Percentiles rank a stretch among this genome's conserved stretches.
Conservation (phyloP, 2,797 vertebrate genomes). For the Triplophysa yarkandensis region DNA sequence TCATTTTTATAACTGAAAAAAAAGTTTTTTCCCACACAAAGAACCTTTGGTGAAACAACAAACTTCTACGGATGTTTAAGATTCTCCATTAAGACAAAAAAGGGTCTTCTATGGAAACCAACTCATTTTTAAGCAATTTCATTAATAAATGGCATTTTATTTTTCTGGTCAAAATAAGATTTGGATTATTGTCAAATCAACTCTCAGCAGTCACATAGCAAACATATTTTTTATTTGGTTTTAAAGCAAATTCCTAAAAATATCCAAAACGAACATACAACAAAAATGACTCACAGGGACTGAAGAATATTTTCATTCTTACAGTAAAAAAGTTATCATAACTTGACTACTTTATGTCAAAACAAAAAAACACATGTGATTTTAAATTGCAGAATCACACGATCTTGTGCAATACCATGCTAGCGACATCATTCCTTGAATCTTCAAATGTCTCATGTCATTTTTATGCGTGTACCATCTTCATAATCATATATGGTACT, state of each 20-base stretch:
- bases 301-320: constrained; percentile 21
- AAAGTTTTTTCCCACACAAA: not conserved
- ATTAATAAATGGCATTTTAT: too few relatives aligned
- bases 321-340: constrained; percentile 4
- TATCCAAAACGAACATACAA: constrained; percentile 25
- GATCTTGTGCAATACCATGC: constrained; percentile 8
- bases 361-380: not conserved
- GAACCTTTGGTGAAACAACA: too few relatives aligned
- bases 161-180: too few relatives aligned
- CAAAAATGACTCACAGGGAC: constrained; percentile 47
- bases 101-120: too few relatives aligned
- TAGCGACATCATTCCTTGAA: not conserved
- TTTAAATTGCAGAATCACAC: not conserved
- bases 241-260: constrained; percentile 45
- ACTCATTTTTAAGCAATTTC: too few relatives aligned
- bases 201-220: constrained; percentile 45
- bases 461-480: not conserved
- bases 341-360: not conserved
- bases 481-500: not conserved
- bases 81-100: too few relatives aligned
- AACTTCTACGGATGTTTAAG: too few relatives aligned
- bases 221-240: constrained; percentile 55
- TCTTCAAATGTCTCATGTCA: not conserved
- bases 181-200: not conserved
- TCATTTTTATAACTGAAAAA: not conserved